Evolutionary conservation across 2,888 invertebrate species (phyloP), one percentile per base, ranked within the genome.

Genomic region (Drosophila prostipennis): DNA sequence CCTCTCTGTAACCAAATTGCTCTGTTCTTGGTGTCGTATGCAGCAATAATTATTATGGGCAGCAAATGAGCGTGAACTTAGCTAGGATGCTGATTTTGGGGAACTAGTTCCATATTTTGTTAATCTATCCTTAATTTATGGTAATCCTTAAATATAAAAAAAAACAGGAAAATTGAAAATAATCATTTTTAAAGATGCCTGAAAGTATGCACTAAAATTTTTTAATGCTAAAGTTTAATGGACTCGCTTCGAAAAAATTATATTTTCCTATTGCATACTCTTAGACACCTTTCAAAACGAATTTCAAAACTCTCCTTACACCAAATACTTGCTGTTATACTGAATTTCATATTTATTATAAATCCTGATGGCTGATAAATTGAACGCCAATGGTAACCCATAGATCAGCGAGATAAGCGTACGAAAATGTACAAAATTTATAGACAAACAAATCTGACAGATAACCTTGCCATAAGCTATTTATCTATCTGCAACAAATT

Each of bases 381-480:
- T 14, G 16, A 32, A 39, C 29, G 26, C 45, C 23, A 36, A 57
- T 60, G n/a, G n/a, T 10, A 34, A 6, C 16, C 51, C 5, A 56
- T 26, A 43, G 26, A 34, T 43, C 42, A 45, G 13, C n/a, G 16
- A 26, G 26, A 23, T 45, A n/a, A 45, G 4, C 26, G 7, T 8
- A 43, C n/a, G 3, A 59, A 37, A 13, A 23, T 42, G 3, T 29
- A n/a, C 16, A 26, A 16, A 57, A 37, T 63, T 40, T 63, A 40
- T 61, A 11, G 40, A 8, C 63, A 42, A 61, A 61, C 40, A 48
- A 63, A 61, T 61, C 34, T 23, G 3, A 34, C 11, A 48, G 34
- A 26, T 61, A 63, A 61, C 61, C 61, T 46, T 64, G 65, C 63
- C 36, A 19, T 26, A 52, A 37, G 58, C 60, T 63, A 64, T 64